phyloP scores from a whole-genome alignment of 2,113 vertebrate species.

The Myotis yumanensis region DNA sequence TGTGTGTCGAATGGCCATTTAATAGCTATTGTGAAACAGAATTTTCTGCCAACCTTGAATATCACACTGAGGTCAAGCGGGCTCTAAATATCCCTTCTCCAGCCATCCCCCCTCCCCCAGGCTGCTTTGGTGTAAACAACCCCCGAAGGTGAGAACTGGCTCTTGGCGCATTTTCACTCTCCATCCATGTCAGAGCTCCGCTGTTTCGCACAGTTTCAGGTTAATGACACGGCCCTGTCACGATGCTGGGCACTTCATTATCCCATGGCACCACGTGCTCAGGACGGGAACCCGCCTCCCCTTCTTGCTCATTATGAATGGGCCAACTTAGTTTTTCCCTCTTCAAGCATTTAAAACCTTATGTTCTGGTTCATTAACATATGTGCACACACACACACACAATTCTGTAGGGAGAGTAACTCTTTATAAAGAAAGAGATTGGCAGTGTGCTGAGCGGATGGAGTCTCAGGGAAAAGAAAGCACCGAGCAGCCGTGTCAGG shows the following conservation, averaged over 20 bases:
- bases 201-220: background rate
- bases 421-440: background rate
- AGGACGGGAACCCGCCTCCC: background rate
- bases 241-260: background rate
- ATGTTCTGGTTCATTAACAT: constrained; percentile 10
- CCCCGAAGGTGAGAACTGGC: constrained; percentile 61
- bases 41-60: constrained; percentile 72
- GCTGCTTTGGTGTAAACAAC: constrained; percentile 2
- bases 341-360: background rate
- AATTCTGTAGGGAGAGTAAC: constrained; percentile 40
- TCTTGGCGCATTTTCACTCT: constrained; percentile 4
- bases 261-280: background rate
- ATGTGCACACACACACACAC: background rate
- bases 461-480: constrained; percentile 41
- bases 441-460: background rate
- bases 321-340: background rate
- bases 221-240: background rate
- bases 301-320: background rate
- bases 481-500: constrained; percentile 56
- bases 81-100: constrained; percentile 46
- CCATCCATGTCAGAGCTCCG: fast-evolving
- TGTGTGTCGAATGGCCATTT: constrained; percentile 30
- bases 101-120: background rate
- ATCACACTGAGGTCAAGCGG: constrained; percentile 70
- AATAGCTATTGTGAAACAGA: constrained; percentile 68